Conservation (phyloP, 2,113 vertebrate genomes). For the Anarrhichthys ocellatus region DNA sequence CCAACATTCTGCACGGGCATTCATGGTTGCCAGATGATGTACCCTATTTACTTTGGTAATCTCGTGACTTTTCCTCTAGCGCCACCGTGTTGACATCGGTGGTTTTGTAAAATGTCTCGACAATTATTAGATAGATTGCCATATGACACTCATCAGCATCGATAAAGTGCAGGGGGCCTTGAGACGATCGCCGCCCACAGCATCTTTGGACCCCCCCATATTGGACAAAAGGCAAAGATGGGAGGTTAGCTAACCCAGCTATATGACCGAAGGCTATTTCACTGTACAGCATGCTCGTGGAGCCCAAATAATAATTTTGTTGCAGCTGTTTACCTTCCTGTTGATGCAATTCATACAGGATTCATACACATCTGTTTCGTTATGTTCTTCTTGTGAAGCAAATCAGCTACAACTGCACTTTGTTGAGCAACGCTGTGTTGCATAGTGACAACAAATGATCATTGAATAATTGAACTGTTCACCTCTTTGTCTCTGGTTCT, state of each 20-base stretch:
- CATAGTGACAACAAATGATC: not conserved
- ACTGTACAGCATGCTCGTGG: not conserved
- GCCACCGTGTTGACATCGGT: too few species aligned
- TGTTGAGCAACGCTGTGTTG: not conserved
- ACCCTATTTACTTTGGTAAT: too few species aligned
- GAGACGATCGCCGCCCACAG: not conserved
- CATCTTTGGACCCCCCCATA: not conserved
- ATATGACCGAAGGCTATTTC: not conserved
- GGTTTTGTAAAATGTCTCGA: too few species aligned
- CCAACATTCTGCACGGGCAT: too few species aligned
- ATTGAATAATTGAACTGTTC: not conserved
- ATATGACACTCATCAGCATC: not conserved
- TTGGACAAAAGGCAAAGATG: not conserved
- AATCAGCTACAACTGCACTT: not conserved
- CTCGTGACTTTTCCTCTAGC: too few species aligned
- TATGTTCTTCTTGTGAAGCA: not conserved
- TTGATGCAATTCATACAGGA: not conserved
- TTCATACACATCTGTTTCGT: not conserved
- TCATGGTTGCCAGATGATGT: not conserved
- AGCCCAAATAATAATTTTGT: not conserved
- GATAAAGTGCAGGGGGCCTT: not conserved
- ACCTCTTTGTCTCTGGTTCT: not conserved
- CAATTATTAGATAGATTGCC: too few species aligned
- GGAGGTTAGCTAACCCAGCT: not conserved
- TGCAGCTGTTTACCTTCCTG: not conserved